These are phyloP conservation scores for Tortrix viridana DNA, from an alignment of 2,888 invertebrate species.

Conservation along the genomic window DNA sequence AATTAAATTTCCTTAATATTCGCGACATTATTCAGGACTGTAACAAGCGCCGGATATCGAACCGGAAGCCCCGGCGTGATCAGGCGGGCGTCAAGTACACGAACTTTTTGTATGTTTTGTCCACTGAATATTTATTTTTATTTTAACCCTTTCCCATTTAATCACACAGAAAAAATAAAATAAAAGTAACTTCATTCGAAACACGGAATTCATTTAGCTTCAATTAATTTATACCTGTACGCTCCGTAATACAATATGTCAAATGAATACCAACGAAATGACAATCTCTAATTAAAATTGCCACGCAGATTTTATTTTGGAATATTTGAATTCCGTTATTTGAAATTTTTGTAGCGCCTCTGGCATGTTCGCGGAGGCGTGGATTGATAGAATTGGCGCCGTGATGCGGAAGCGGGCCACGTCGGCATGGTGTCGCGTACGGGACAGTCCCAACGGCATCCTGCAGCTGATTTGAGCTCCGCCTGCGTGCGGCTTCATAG, in stretches of 20 bases:
- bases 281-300: too few relatives aligned
- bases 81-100: conserved; percentile 48
- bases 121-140: conserved; percentile 15
- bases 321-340: background rate
- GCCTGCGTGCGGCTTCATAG: too few relatives aligned
- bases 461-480: too few relatives aligned
- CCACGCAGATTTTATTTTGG: background rate
- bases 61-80: conserved; percentile 53
- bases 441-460: too few relatives aligned
- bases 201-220: conserved; percentile 11
- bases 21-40: conserved; percentile 58
- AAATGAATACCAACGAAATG: background rate
- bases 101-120: conserved; percentile 37
- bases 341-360: too few relatives aligned
- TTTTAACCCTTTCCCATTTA: conserved; percentile 11
- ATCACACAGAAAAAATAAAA: too few relatives aligned
- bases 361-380: too few relatives aligned
- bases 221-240: background rate
- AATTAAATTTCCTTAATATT: conserved; percentile 53
- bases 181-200: conserved; percentile 2
- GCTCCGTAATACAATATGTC: background rate
- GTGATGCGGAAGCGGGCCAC: too few relatives aligned
- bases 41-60: conserved; percentile 56
- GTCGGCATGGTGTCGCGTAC: too few relatives aligned
- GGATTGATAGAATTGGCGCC: too few relatives aligned